phyloP scores from a whole-genome alignment of 2,797 vertebrate species.

The Chloroceryle amazona region DNA sequence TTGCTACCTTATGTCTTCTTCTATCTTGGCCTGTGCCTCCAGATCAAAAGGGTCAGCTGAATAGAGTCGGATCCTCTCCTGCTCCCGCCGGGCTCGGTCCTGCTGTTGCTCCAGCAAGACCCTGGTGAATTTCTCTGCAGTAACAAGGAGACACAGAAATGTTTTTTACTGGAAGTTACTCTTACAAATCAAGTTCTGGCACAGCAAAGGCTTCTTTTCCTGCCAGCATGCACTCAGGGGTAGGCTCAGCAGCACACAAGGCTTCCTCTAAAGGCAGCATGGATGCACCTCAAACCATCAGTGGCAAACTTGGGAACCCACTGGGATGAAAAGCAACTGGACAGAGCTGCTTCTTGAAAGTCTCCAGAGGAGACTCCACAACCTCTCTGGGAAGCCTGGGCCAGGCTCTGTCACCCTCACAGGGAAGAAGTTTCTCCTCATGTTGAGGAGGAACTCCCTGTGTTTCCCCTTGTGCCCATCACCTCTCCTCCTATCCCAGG shows the following conservation, averaged over 20 bases:
- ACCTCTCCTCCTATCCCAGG: no score
- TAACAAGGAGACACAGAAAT: conserved; percentile 10
- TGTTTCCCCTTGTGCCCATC: no score
- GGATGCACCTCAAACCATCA: background rate
- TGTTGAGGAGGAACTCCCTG: no score
- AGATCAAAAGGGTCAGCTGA: conserved; percentile 98
- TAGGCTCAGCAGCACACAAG: background rate
- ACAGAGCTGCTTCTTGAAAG: background rate
- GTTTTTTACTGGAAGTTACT: conserved; percentile 20
- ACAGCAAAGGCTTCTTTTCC: background rate
- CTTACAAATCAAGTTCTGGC: conserved; percentile 14
- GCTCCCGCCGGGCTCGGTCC: conserved; percentile 93
- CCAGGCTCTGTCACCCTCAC: no score
- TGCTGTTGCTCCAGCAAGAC: conserved; percentile 96
- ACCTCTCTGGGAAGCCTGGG: no score
- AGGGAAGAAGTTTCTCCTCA: no score
- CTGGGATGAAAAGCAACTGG: background rate
- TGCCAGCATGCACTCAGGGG: background rate
- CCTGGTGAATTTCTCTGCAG: conserved; percentile 92
- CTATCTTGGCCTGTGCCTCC: conserved; percentile 98
- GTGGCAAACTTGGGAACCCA: background rate
- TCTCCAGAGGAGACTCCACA: no score
- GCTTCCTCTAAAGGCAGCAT: background rate
- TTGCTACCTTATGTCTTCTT: conserved; percentile 95
- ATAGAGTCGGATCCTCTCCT: conserved; percentile 94